Percentiles rank a stretch among this genome's conserved stretches.
These are phyloP conservation scores for Orbicella faveolata DNA, from an alignment of 64 coral and sea anemone genomes.

Conservation along the genomic window DNA sequence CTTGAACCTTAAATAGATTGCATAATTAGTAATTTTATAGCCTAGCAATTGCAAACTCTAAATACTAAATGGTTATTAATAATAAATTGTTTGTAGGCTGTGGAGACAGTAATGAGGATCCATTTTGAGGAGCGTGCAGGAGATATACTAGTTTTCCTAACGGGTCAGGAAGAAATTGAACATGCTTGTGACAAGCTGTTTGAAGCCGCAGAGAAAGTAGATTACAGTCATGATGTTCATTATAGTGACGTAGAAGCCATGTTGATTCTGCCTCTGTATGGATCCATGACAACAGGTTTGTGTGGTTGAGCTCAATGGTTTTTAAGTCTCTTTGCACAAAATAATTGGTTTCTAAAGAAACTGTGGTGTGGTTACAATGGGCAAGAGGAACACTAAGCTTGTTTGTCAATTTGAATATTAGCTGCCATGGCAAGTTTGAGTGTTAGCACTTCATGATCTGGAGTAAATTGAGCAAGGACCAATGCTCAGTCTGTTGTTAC, in stretches of 20 bases:
- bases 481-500: no score
- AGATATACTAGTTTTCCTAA: conserved; percentile 82
- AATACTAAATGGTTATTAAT: background rate
- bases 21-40: no score
- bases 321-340: background rate
- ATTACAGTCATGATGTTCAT: conserved; percentile 84
- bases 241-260: conserved; percentile 68
- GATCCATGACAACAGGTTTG: conserved; percentile 91
- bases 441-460: no score
- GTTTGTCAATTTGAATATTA: no score
- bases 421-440: no score
- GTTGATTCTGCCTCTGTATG: conserved; percentile 84
- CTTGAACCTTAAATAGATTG: no score
- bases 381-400: no score
- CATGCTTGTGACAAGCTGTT: conserved; percentile 86
- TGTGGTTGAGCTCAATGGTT: background rate
- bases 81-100: conserved; percentile 28
- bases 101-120: conserved; percentile 83
- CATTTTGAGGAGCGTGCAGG: conserved; percentile 73
- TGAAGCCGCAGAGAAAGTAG: conserved; percentile 82
- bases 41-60: background rate
- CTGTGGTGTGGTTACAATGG: no score
- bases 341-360: no score
- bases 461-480: no score
- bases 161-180: conserved; percentile 94